These are phyloP conservation scores for Cuniculus paca DNA, from an alignment of 2,797 vertebrate species.

Conservation along the genomic window DNA sequence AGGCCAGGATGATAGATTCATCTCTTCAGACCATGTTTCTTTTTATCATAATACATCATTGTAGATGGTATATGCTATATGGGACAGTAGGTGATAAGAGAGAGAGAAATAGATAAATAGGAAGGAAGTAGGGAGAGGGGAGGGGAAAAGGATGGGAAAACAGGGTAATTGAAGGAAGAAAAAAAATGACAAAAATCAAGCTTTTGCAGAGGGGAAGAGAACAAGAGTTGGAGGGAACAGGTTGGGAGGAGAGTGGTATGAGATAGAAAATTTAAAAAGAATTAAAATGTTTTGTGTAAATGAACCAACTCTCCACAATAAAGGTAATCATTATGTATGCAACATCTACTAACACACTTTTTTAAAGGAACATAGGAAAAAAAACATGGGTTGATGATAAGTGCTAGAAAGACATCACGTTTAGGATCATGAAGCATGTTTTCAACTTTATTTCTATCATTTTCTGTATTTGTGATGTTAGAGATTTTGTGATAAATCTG, in stretches of 20 bases:
- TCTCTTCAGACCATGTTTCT: neutral
- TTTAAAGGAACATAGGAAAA: too few relatives aligned
- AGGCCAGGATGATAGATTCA: neutral
- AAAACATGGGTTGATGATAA: neutral
- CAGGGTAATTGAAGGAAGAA: neutral
- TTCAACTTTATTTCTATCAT: neutral
- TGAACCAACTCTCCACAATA: neutral
- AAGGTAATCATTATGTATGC: neutral
- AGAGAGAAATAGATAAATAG: neutral
- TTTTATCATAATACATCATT: neutral
- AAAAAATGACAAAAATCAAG: neutral
- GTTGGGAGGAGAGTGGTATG: neutral
- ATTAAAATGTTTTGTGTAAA: neutral
- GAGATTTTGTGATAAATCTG: neutral
- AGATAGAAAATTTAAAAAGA: neutral
- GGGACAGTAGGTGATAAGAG: neutral
- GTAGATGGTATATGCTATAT: accelerated
- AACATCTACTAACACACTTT: neutral
- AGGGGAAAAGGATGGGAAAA: neutral
- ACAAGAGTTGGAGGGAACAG: neutral
- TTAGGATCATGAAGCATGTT: neutral
- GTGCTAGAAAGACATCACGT: neutral
- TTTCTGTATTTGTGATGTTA: neutral
- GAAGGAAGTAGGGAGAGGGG: neutral
- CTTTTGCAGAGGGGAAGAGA: neutral